Evolutionary conservation across 2,113 vertebrate genomes (phyloP).

Genomic region (Malurus elegans): DNA sequence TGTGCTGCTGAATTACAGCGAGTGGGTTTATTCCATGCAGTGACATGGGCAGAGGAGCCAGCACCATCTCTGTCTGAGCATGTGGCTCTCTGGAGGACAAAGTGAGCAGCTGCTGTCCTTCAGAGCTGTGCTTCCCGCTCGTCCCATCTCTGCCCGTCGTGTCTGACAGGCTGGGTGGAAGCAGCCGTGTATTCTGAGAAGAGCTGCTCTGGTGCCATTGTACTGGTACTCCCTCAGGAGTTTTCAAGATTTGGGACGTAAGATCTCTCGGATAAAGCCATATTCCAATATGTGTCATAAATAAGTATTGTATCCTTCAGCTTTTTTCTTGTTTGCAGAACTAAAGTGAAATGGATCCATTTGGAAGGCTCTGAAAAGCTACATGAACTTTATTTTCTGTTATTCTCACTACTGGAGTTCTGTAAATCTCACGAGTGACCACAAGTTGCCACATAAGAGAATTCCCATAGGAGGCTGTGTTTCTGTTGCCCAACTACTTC

Average conservation of each 20-base stretch:
- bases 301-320: background rate
- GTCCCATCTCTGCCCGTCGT: background rate
- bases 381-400: background rate
- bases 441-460: background rate
- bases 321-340: background rate
- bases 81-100: background rate
- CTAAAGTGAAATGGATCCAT: background rate
- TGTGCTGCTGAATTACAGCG: background rate
- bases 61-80: background rate
- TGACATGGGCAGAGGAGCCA: background rate
- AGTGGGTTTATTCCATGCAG: background rate
- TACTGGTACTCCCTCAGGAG: background rate
- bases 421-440: background rate
- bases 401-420: background rate
- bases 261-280: background rate
- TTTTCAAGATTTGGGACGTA: fast-evolving
- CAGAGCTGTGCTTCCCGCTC: fast-evolving
- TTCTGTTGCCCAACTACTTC: background rate
- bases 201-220: background rate
- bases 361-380: background rate
- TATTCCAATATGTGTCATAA: background rate
- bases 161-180: background rate
- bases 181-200: background rate
- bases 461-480: background rate
- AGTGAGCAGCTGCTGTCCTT: background rate